Conservation (phyloP, 2,797 vertebrate genomes). For the Ficedula albicollis region DNA sequence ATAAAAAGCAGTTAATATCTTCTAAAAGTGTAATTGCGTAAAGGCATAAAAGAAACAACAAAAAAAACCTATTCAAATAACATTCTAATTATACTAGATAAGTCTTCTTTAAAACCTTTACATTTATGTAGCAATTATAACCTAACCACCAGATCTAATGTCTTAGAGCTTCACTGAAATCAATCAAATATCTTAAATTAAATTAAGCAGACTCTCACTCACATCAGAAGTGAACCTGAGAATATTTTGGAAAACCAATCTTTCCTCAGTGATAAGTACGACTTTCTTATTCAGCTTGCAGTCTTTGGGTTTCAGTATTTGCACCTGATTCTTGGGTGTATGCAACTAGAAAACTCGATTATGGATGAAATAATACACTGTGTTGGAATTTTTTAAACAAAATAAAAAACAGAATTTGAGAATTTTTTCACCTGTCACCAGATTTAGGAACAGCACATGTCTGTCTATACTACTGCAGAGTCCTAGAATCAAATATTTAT, state of each 20-base stretch:
- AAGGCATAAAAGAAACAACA: constrained; percentile 10
- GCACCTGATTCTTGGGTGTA: not conserved
- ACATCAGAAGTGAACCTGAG: not conserved
- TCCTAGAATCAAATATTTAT: not conserved
- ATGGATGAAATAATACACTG: not conserved
- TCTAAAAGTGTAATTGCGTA: constrained; percentile 35
- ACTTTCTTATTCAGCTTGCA: not conserved
- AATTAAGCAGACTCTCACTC: not conserved
- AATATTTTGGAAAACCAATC: not conserved
- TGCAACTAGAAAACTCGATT: not conserved
- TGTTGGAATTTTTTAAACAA: not conserved
- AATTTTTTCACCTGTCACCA: not conserved
- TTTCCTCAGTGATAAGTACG: not conserved
- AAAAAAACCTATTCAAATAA: constrained; percentile 23
- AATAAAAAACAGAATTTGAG: not conserved
- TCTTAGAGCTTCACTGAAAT: constrained; percentile 26
- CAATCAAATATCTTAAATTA: not conserved
- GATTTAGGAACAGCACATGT: not conserved
- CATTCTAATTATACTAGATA: constrained; percentile 30
- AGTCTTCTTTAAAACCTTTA: constrained; percentile 37
- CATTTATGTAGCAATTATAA: constrained; percentile 48
- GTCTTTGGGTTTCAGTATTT: not conserved
- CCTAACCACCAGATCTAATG: constrained; percentile 25
- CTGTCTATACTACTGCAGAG: not conserved
- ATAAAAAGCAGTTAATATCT: constrained; percentile 8